Base-by-base conservation (phyloP, 2,113 vertebrate species). In the Martes martes region DNA sequence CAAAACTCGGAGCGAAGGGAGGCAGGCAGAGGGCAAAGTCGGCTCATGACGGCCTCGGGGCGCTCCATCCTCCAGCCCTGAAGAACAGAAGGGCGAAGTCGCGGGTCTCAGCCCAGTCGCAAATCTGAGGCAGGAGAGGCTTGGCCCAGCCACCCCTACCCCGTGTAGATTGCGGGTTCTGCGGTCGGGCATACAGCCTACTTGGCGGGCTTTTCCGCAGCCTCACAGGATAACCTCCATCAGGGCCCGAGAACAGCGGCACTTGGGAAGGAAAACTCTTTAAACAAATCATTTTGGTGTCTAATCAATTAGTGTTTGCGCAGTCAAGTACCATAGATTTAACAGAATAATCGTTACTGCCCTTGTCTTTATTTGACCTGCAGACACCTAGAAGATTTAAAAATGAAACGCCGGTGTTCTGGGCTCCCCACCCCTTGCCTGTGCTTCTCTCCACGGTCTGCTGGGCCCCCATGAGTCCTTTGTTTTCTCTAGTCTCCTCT, bases 341-440 rank as follows among this genome's bases (percentile, higher is more conserved):
- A 98, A 99, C 98, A 97, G 98, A 98, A 98, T 98, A 98, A 98
- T 98, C 98, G 98, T 98, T 98, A 98, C 95, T 86, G 88, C 98
- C 98, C 96, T 98, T 98, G 98, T 98, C 98, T 98, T 98, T 98
- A 98, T 98, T 98, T 99, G 98, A 98, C 98, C 98, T 97, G 67
- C 96, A 98, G 98, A 98, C 98, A 98, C 98, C 98, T 98, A 91
- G 97, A 95, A 97, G 98, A 98, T 98, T 98, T 98, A 98, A 98
- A 98, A 98, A 97, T 96, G 98, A 98, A 98, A 97, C 61, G 95
- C 96, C 39, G 74, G 97, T 94, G 97, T 98, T 97, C 94, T 76
- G 91, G 94, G 76, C 92, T 93, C 96, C 61, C 52, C 80, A 0
- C 18, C 14, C 21, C 23, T 33, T 3, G 76, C 13, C 55, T 21